Base-by-base conservation (phyloP, 2,888 invertebrate species). In the Sthenelais limicola region DNA sequence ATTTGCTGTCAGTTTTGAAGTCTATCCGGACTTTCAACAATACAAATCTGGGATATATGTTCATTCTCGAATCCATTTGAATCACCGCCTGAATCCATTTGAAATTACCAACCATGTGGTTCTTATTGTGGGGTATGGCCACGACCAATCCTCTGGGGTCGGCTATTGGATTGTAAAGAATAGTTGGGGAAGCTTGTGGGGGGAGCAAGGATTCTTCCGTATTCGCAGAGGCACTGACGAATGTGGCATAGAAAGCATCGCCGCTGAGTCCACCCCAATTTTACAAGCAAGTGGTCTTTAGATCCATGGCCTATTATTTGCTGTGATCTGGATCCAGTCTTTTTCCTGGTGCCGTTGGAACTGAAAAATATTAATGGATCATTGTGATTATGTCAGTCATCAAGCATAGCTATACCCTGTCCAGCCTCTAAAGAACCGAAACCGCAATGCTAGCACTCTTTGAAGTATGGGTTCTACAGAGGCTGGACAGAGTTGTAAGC, bases 71-170 rank as follows among this genome's bases (percentile, higher is more conserved):
- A n/a, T n/a, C n/a, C n/a, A n/a, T n/a, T 74, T 86, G 0, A 56
- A 73, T 9, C 82, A 84, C 56, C 82, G 80, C 54, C 89, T 87
- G 79, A 87, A 88, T 74, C 89, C 89, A 4, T 89, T 89, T 76
- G 84, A 89, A 82, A 77, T 86, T 48, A 88, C 88, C n/a, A 89
- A 89, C 80, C 89, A 90, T 75, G 89, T 89, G 21, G 89, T 90
- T 3, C 79, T 90, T 33, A 74, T 89, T 21, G 89, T 90, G 18
- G 89, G 90, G 3, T 90, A 89, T 77, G 90, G 89, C 0, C 80
- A 76, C 0, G 88, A 89, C 47, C 62, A 78, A 28, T 74, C 70
- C 15, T 80, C 81, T 3, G 85, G 85, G 9, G 80, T 83, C 35
- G 82, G 84, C 56, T 89, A 81, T 76, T 88, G 89, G 87, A 85